These are phyloP conservation scores for Pseudomyrmex cubaensis DNA, from an alignment of 1,140 invertebrate genomes.

Conservation along the genomic window DNA sequence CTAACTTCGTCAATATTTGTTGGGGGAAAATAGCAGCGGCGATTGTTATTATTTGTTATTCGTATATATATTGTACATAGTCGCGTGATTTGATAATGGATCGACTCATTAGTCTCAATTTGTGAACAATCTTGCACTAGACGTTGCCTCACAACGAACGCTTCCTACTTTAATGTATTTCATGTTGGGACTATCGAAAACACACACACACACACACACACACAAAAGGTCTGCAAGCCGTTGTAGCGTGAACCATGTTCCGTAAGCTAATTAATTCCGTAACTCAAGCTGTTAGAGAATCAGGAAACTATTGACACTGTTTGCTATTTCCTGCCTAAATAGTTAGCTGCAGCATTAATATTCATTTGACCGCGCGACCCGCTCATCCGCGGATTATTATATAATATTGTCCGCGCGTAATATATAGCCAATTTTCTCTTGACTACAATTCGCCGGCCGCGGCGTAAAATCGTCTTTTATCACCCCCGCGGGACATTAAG, in stretches of 20 bases:
- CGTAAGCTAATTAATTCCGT: constrained; percentile 46
- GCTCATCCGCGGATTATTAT: constrained; percentile 6
- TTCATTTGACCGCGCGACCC: neutral
- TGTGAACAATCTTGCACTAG: too few species aligned
- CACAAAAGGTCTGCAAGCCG: neutral
- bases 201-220: neutral
- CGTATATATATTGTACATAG: too few species aligned
- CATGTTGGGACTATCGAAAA: neutral
- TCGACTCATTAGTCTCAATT: too few species aligned
- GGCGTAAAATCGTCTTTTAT: constrained; percentile 3
- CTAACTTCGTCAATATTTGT: too few species aligned
- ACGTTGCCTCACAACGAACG: too few species aligned
- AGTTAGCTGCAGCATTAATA: constrained; percentile 6
- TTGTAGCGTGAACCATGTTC: constrained; percentile 3
- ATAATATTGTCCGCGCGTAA: neutral
- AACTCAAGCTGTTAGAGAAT: constrained; percentile 4
- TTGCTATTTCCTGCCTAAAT: constrained; percentile 6
- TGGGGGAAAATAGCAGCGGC: too few species aligned
- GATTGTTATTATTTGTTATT: too few species aligned
- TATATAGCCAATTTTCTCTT: constrained; percentile 1
- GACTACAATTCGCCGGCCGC: neutral
- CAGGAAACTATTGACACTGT: constrained; percentile 46
- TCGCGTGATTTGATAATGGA: too few species aligned
- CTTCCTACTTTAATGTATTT: too few species aligned
- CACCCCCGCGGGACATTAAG: neutral